Base-by-base conservation (phyloP, 2,797 vertebrate genomes). In the Melanotaenia pygmaea region DNA sequence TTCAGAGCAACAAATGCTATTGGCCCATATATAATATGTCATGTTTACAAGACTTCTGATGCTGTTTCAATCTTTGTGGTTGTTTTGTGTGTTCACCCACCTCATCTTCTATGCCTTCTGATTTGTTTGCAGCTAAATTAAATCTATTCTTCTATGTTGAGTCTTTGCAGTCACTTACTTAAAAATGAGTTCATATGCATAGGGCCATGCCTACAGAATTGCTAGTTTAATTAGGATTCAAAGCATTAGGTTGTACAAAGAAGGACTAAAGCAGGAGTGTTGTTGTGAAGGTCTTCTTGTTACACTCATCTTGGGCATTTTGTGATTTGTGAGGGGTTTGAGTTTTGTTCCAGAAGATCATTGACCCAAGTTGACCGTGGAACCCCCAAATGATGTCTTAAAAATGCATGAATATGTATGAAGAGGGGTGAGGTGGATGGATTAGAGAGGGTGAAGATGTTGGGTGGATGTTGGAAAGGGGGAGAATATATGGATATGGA, bases 1-100 rank as follows among this genome's bases (percentile, higher is more conserved):
- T 26, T 47, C 59, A 73, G 62, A 67, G 62, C 18, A 79, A 77
- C 69, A 67, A 66, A 76, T 76, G 74, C 62, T 78, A 64, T 70
- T 64, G 66, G 58, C 73, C 72, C 11, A 32, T 79, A 79, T 84
- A 78, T 72, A 77, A 72, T 71, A 72, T 65, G 54, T 68, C 69
- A 34, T 11, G 26, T 24, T 35, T 38, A 9, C 8, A 28, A 70
- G 67, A 71, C 74, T 54, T 87, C 59, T 68, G 76, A 81, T 67
- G 63, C 67, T 37, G 13, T 69, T 67, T 67, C 59, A 65, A 43
- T 74, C 16, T 38, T 62, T 4, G 56, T 32, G 20, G 18, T 51
- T 62, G 63, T 60, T 71, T 66, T 38, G 18, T 70, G 7, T 37
- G 38, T 85, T 66, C 14, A 8, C 38, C 50, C 43, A 6, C 3